Evolutionary conservation across 2,888 invertebrate genomes (phyloP).

Genomic region (Spicauda simplicius): DNA sequence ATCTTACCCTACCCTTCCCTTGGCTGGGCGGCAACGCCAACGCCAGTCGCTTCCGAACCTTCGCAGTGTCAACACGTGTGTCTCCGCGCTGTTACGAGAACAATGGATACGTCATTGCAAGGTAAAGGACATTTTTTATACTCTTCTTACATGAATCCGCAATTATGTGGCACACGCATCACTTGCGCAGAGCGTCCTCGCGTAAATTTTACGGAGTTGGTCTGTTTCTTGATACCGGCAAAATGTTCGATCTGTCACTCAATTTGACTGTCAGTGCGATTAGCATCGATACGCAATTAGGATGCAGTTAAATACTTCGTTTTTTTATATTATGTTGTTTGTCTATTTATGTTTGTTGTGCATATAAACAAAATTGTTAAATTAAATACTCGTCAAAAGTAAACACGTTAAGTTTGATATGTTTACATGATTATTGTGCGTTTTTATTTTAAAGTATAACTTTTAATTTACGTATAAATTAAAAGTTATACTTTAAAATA

Average conservation of each 20-base stretch:
- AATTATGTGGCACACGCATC: constrained; percentile 1
- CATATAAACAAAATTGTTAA: no score
- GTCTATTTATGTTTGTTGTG: no score
- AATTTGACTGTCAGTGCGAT: constrained; percentile 12
- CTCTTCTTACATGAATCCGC: constrained; percentile 10
- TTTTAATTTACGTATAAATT: no score
- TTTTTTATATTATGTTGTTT: no score
- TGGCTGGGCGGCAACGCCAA: constrained; percentile 43
- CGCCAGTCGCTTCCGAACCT: constrained; percentile 45
- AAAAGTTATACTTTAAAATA: no score
- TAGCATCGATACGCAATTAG: constrained; percentile 14
- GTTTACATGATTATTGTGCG: no score
- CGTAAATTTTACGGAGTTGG: constrained; percentile 26
- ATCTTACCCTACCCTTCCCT: constrained; percentile 42
- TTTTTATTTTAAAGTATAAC: no score
- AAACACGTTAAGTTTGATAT: no score
- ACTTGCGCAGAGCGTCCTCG: neutral
- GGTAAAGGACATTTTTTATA: constrained; percentile 60
- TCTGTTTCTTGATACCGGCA: constrained; percentile 30
- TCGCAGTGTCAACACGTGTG: constrained; percentile 44
- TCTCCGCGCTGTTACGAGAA: constrained; percentile 47
- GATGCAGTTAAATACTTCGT: no score
- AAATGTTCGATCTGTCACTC: constrained; percentile 29
- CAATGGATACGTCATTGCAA: constrained; percentile 72
- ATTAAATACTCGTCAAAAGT: no score